Percentiles rank a stretch among this genome's conserved stretches.
Conservation (phyloP, 2,797 vertebrate genomes). For the Argya squamiceps region DNA sequence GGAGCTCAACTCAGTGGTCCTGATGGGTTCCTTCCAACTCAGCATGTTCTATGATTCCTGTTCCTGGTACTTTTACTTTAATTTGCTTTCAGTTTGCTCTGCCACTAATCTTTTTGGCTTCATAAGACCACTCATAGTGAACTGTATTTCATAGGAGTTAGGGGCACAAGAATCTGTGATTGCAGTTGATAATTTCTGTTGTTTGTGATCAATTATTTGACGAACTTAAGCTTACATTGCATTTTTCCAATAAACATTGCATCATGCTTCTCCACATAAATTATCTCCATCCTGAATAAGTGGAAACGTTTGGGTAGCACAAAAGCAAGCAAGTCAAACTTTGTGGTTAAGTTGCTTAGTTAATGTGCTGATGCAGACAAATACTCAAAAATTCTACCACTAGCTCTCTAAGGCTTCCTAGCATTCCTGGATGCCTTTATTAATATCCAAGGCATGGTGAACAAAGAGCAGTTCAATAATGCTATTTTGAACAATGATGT, state of each 20-base stretch:
- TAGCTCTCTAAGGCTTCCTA: background rate
- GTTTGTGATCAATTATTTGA: background rate
- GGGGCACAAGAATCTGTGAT: background rate
- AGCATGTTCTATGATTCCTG: background rate
- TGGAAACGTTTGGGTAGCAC: background rate
- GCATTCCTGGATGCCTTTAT: background rate
- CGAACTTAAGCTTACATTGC: background rate
- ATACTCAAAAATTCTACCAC: background rate
- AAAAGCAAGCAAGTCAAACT: background rate
- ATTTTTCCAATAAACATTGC: background rate
- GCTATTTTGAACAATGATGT: background rate
- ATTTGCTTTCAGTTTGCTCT: background rate
- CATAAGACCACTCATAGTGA: background rate
- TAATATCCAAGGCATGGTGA: background rate
- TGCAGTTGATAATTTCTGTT: background rate
- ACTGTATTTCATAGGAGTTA: background rate
- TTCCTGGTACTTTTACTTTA: background rate
- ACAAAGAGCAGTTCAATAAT: background rate
- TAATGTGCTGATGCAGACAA: background rate
- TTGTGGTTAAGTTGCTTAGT: background rate
- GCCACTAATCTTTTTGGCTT: background rate
- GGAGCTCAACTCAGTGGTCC: fast-evolving
- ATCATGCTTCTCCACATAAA: background rate
- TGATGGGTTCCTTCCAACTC: background rate
- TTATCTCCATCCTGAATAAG: background rate